Base-by-base conservation (phyloP, 2,113 vertebrate species). In the Gallinago undulata region DNA sequence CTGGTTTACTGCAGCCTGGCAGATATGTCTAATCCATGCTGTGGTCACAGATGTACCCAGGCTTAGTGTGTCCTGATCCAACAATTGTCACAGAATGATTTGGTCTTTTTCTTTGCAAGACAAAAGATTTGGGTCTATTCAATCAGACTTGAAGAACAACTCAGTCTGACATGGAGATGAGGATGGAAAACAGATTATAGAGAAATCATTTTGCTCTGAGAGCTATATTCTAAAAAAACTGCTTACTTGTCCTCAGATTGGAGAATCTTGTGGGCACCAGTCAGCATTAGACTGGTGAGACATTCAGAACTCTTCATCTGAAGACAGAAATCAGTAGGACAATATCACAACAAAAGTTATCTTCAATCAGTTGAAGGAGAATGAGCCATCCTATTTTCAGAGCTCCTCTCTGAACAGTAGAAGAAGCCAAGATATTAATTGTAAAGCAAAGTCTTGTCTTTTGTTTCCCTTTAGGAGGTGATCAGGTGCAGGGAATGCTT, bases 181-280 rank as follows among this genome's bases (percentile, higher is more conserved):
- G 30, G 19, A 48, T 70, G 47, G 76, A 37, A 66, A 59, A 64
- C 2, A n/a, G 30, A 70, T 69, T 66, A 63, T 28, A 80, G 4
- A 55, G 47, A 45, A 69, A 66, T 35, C 0, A 23, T 74, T 80
- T 91, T 79, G 16, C n/a, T 17, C 33, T 15, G 16, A 66, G 31
- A 51, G 43, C 33, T 70, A 31, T 78, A 55, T 77, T 90, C 50
- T 86, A 87, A 7, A 25, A 78, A 30, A 13, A 30, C 23, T 86
- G 19, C 11, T 73, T 72, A 24, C 14, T 45, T 74, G 13, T 62
- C 62, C n/a, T 79, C 37, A 60, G 47, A 13, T 1, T 48, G 45
- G 9, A 4, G 17, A 69, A 53, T 3, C 5, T 63, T 4, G 0
- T 51, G n/a, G 39, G 8, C 5, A 48, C 6, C 57, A 59, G 13